Evolutionary conservation across 2,888 invertebrate species (phyloP).

Genomic region (Euplagia quadripunctaria): DNA sequence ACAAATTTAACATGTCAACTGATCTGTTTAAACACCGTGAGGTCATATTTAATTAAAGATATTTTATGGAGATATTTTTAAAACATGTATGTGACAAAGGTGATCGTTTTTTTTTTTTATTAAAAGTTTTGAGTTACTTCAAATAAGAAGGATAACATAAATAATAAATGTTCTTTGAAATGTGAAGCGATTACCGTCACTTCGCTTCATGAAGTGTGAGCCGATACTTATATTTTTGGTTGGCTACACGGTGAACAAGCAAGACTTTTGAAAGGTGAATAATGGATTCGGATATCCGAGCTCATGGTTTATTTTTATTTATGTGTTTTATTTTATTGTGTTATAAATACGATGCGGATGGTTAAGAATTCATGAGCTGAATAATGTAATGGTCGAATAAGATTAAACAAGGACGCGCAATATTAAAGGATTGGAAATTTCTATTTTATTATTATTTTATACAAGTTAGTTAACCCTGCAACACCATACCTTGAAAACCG

Average conservation of each 20-base stretch:
- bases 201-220: slow-evolving; percentile 11
- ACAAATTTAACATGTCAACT: no score
- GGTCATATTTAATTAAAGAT: no score
- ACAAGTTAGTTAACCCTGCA: background rate
- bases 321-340: slow-evolving; percentile 4
- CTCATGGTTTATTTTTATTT: slow-evolving; percentile 5
- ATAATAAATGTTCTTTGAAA: background rate
- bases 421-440: no score
- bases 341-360: background rate
- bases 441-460: background rate
- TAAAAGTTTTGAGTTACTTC: no score
- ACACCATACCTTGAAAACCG: background rate
- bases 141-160: background rate
- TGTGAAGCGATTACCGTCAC: background rate
- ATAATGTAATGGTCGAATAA: background rate
- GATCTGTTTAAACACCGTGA: no score
- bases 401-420: background rate
- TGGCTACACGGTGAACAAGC: background rate
- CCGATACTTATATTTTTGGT: background rate
- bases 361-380: background rate
- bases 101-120: no score
- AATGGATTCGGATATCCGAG: slow-evolving; percentile 13
- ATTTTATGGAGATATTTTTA: no score
- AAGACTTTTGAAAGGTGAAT: slow-evolving; percentile 4
- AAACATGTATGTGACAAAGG: no score